phyloP scores from a whole-genome alignment of 2,113 vertebrate genomes.

The Phrynosoma blainvillii region DNA sequence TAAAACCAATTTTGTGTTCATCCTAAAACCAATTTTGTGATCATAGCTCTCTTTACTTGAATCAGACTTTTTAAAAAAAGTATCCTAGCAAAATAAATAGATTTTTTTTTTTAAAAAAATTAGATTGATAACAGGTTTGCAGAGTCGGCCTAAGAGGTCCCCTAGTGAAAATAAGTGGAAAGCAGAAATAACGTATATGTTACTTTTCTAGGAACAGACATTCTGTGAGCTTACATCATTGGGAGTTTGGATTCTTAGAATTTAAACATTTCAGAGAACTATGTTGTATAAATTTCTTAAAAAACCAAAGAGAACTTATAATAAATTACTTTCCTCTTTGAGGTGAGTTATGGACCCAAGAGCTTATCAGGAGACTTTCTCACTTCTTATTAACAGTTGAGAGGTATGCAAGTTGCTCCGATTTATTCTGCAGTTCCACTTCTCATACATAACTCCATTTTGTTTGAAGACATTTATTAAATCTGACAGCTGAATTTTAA shows the following conservation, averaged over 20 bases:
- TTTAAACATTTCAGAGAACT: not conserved
- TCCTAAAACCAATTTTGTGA: not conserved
- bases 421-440: slow-evolving; percentile 40
- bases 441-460: not conserved
- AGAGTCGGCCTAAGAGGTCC: not conserved
- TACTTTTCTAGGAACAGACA: not conserved
- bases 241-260: not conserved
- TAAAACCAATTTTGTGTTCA: too few relatives aligned
- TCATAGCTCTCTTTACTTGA: too few relatives aligned
- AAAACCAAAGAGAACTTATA: not conserved
- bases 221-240: not conserved
- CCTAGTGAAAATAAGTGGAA: not conserved
- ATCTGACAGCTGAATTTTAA: slow-evolving; percentile 20
- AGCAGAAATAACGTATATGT: not conserved
- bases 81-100: not conserved
- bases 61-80: not conserved
- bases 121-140: not conserved
- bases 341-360: not conserved
- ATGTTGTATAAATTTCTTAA: not conserved
- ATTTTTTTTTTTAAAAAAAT: too few relatives aligned
- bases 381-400: slow-evolving; percentile 30
- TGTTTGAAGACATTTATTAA: slow-evolving; percentile 32
- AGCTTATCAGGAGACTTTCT: not conserved
- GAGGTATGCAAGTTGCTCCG: not conserved
- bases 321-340: not conserved